These are phyloP conservation scores for Chelonus insularis DNA, from an alignment of 1,140 invertebrate genomes.

Conservation along the genomic window DNA sequence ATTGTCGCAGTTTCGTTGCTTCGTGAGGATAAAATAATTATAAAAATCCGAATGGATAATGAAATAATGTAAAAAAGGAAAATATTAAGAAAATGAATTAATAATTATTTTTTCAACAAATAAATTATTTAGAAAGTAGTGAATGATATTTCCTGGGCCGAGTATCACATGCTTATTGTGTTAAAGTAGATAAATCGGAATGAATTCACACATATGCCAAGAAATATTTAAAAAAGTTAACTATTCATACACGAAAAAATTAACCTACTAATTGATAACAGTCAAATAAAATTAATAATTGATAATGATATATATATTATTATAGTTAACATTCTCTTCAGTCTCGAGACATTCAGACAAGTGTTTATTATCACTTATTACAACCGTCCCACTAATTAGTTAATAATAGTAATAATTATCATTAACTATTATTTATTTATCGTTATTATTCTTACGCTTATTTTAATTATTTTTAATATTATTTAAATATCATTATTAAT, in stretches of 20 bases:
- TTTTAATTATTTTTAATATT: no score
- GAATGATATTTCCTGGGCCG: conserved; percentile 3
- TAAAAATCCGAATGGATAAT: neutral
- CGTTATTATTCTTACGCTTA: no score
- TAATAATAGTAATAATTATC: neutral
- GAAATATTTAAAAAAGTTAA: no score
- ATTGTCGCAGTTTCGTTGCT: conserved; percentile 17
- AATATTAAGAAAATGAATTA: no score
- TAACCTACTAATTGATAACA: conserved; percentile 1
- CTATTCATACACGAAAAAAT: conserved; percentile 1
- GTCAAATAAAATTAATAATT: neutral
- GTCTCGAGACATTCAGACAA: conserved; percentile 1
- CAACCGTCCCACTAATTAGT: conserved; percentile 12
- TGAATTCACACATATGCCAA: no score
- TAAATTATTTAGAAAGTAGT: no score
- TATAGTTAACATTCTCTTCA: conserved; percentile 2
- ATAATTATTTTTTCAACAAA: no score
- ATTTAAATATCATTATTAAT: no score
- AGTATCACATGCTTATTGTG: conserved; percentile 7
- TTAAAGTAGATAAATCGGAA: no score
- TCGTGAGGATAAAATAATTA: neutral
- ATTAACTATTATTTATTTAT: no score
- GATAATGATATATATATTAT: neutral
- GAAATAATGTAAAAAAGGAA: neutral
- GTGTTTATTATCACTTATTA: conserved; percentile 8